Percentiles rank a stretch among this genome's conserved stretches.
These are phyloP conservation scores for Pseudorasbora parva DNA, from an alignment of 2,113 vertebrate genomes.

Conservation along the genomic window DNA sequence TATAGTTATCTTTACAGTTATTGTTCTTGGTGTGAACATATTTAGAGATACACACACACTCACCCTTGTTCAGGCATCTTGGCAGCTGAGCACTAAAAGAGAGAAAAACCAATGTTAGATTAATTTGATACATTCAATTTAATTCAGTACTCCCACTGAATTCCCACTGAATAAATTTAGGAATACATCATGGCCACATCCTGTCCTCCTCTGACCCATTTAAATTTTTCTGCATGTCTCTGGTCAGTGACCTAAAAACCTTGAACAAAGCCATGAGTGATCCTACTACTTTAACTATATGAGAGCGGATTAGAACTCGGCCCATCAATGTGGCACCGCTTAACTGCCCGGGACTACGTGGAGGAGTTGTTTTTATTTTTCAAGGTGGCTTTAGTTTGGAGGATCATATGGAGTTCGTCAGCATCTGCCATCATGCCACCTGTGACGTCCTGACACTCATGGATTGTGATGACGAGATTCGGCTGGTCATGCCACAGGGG, in stretches of 20 bases:
- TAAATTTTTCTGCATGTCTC: neutral
- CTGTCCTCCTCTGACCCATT: neutral
- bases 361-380: no score
- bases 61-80: slow-evolving; percentile 77
- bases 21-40: neutral
- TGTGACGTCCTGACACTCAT: no score
- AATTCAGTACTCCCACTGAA: neutral
- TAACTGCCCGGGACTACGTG: no score
- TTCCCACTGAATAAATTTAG: neutral
- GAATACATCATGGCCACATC: slow-evolving; percentile 1
- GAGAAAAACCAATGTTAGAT: neutral
- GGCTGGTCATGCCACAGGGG: no score
- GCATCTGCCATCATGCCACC: no score
- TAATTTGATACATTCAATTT: neutral
- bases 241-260: neutral
- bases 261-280: neutral
- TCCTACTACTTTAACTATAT: no score
- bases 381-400: no score
- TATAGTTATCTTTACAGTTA: neutral
- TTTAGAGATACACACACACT: slow-evolving; percentile 55
- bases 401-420: no score
- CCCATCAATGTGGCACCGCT: no score
- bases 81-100: slow-evolving; percentile 27
- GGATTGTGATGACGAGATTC: no score
- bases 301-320: no score